Base-by-base conservation (phyloP, 2,113 vertebrate species). In the Chaetodon trifascialis region DNA sequence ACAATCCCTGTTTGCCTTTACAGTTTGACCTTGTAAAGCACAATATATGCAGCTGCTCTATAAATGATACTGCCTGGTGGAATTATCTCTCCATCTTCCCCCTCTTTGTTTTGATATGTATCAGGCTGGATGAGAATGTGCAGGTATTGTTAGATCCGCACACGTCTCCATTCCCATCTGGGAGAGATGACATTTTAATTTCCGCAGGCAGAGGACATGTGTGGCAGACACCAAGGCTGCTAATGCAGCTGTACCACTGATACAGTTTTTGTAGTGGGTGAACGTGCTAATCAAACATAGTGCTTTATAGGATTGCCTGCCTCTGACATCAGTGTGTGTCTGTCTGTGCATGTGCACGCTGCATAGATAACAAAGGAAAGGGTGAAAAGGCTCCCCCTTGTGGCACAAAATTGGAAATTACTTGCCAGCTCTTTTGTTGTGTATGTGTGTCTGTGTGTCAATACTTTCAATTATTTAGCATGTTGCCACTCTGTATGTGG, bases 391-490 rank as follows among this genome's bases (percentile, higher is more conserved):
- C 92, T 73, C 91, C 92, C 71, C 25, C 94, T 91, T 82, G 89
- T 93, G 93, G 92, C 44, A 5, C 63, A 63, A 66, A 84, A 2
- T 0, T 51, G 23, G n/a, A 64, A 64, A 40, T 23, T 11, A 51
- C 49, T 36, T 36, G 3, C 44, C 21, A 14, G 30, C 60, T 52
- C 25, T 42, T 46, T 64, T 76, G 25, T 67, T 25, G 44, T 46
- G 6, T 46, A 44, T 78, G 38, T 77, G 72, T 70, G 68, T 82
- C 40, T 79, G 72, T 84, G 55, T 87, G 83, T 89, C 84, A 82
- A 66, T 90, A 34, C 46, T 64, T 86, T 93, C 80, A 90, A 59
- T 91, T 79, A 88, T 93, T 85, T 86, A 88, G 17, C 64, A 40
- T 46, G 80, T 63, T 79, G 44, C 73, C 73, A 76, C 75, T 86